Conservation (phyloP, 2,888 invertebrate species). For the Catocala sponsa region DNA sequence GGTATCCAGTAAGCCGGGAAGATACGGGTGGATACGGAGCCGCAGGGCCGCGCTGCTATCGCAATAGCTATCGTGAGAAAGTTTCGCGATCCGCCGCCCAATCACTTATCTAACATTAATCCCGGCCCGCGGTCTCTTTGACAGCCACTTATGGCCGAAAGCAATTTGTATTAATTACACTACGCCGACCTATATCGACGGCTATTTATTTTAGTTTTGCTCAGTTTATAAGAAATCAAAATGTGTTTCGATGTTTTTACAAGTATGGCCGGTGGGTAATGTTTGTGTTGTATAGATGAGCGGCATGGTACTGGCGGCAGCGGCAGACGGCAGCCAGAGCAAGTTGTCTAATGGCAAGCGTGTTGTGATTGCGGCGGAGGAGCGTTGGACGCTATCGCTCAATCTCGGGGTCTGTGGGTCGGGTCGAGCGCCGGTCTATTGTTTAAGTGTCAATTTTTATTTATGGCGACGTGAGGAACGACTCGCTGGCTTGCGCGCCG, state of each 20-base stretch:
- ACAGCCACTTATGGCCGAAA: constrained; percentile 69
- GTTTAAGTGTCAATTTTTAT: constrained; percentile 82
- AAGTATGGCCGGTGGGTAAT: constrained; percentile 36
- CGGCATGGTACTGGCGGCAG: constrained; percentile 57
- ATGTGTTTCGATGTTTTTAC: constrained; percentile 11
- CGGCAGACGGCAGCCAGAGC: constrained; percentile 45
- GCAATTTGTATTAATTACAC: constrained; percentile 80
- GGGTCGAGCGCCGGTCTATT: constrained; percentile 67
- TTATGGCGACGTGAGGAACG: constrained; percentile 68
- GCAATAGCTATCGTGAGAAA: constrained; percentile 76
- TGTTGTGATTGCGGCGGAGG: constrained; percentile 64
- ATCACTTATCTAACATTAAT: constrained; percentile 76
- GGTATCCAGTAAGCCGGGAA: constrained; percentile 52
- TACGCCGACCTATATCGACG: constrained; percentile 64
- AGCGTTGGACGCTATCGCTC: constrained; percentile 61
- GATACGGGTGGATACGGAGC: constrained; percentile 51
- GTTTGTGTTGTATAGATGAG: constrained; percentile 45
- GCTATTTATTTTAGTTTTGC: constrained; percentile 51
- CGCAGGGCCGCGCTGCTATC: constrained; percentile 57
- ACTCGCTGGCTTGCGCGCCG: constrained; percentile 59
- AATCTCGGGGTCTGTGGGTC: constrained; percentile 66
- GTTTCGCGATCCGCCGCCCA: constrained; percentile 75
- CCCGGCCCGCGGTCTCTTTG: constrained; percentile 76
- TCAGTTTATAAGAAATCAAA: constrained; percentile 38
- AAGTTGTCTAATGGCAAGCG: constrained; percentile 62